Base-by-base conservation (phyloP, 2,888 invertebrate species). In the Amiota minor region DNA sequence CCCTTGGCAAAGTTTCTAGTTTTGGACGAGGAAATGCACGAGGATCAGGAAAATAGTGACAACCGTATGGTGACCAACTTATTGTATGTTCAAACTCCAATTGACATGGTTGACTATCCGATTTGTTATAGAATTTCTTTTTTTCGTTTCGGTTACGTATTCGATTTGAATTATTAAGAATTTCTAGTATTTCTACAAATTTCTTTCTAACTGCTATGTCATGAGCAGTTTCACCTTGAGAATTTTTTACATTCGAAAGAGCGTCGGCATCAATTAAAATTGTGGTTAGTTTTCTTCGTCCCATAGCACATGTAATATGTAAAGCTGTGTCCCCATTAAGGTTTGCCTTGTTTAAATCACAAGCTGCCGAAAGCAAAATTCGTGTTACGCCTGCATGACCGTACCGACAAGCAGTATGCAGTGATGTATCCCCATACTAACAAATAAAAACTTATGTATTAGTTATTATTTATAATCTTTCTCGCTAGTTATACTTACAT, bases 351-450 rank as follows among this genome's bases (percentile, higher is more conserved):
- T 96, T 95, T 71, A 96, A 94, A 80, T 94, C 92, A 88, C 96
- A 95, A 81, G 94, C 92, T 0, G 97, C 98, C 53, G 97, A 97
- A 80, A 98, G 94, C 71, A 98, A 93, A 83, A 98, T 98, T 72
- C 98, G 92, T 0, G 97, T 96, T 75, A 98, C 98, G 2, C 98
- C 98, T 0, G 98, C 98, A 90, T 98, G 98, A 0, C 98, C 98
- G 89, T 98, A 98, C 23, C 98, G 93, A 8, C 97, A 97, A 1
- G 97, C 96, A 3, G 98, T 98, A 90, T 98, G 98, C 45, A 98
- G 91, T 0, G 98, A 94, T 0, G 98, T 97, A 88, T 98, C 98
- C 8, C 98, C 98, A 89, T 98, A 98, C 96, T 97, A 91, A 18
- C 91, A 88, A 35, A 71, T 67, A 77, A 77, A 76, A 9, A 72